These are phyloP conservation scores for Eulemur macaco DNA, from an alignment of 2,113 vertebrate species.

Conservation along the genomic window DNA sequence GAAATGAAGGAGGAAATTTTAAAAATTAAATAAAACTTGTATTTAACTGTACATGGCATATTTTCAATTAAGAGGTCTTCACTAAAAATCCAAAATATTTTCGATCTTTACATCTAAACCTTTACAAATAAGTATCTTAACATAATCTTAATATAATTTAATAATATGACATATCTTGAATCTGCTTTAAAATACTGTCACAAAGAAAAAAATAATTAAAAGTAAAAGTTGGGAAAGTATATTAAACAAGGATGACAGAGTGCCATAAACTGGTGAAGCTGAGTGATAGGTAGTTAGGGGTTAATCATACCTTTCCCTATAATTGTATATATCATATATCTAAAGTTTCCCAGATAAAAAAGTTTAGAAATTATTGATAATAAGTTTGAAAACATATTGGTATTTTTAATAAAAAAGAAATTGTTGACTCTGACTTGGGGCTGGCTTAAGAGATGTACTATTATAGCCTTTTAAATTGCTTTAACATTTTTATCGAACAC, in stretches of 20 bases:
- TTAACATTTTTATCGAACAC: constrained; percentile 4
- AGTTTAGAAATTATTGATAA: neutral
- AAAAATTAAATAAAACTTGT: constrained; percentile 4
- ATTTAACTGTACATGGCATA: neutral
- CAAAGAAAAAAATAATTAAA: constrained; percentile 1
- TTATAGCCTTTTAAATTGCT: neutral
- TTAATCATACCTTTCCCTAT: neutral
- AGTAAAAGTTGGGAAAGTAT: neutral
- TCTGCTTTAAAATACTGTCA: neutral
- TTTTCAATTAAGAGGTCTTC: neutral
- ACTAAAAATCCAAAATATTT: constrained; percentile 22
- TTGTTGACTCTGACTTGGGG: neutral
- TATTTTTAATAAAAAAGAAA: neutral
- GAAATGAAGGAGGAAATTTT: neutral
- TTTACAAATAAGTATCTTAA: constrained; percentile 45
- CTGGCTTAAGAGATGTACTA: neutral
- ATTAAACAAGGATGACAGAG: neutral
- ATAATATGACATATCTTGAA: neutral
- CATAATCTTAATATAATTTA: constrained; percentile 14
- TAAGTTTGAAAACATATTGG: neutral
- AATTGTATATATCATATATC: neutral
- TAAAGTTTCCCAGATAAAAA: neutral
- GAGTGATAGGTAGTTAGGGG: neutral
- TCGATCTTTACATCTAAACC: neutral
- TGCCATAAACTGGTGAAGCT: neutral